Percentiles rank a stretch among this genome's conserved stretches.
These are phyloP conservation scores for Sebastolobus altivelis DNA, from an alignment of 2,797 vertebrate genomes.

Conservation along the genomic window DNA sequence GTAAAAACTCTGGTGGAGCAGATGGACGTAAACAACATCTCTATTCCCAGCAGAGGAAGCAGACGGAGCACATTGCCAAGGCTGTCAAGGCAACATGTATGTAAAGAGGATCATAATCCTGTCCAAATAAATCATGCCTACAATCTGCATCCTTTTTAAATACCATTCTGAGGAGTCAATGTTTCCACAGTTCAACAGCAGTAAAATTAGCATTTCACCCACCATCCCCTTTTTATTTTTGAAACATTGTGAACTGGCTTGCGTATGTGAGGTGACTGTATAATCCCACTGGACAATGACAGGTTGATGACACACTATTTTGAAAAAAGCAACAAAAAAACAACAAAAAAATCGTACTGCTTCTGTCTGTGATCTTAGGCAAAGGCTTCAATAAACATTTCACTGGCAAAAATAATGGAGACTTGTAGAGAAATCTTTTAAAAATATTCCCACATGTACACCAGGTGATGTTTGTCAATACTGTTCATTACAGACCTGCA, in stretches of 20 bases:
- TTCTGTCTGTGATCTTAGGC: background rate
- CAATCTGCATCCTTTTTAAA: conserved; percentile 42
- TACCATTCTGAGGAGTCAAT: background rate
- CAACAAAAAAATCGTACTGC: background rate
- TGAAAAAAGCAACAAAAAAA: background rate
- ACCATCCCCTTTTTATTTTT: background rate
- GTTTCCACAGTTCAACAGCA: conserved; percentile 7
- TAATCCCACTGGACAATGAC: background rate
- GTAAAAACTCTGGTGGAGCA: conserved; percentile 25
- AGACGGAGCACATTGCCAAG: conserved; percentile 16
- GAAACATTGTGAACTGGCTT: background rate
- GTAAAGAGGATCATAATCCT: conserved; percentile 26
- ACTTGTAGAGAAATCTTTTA: background rate
- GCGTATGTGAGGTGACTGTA: background rate
- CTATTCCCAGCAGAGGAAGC: conserved; percentile 34
- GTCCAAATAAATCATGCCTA: conserved; percentile 12
- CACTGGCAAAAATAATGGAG: background rate
- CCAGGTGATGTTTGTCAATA: conserved; percentile 2
- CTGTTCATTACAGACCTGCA: background rate
- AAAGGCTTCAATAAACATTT: conserved; percentile 16
- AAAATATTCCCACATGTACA: background rate
- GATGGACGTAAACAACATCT: conserved; percentile 50
- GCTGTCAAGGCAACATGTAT: conserved; percentile 25
- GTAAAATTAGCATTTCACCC: conserved; percentile 20
- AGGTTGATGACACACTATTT: conserved; percentile 5